These are phyloP conservation scores for Eristalinus sepulchralis DNA, from an alignment of 2,888 invertebrate species.

Conservation along the genomic window DNA sequence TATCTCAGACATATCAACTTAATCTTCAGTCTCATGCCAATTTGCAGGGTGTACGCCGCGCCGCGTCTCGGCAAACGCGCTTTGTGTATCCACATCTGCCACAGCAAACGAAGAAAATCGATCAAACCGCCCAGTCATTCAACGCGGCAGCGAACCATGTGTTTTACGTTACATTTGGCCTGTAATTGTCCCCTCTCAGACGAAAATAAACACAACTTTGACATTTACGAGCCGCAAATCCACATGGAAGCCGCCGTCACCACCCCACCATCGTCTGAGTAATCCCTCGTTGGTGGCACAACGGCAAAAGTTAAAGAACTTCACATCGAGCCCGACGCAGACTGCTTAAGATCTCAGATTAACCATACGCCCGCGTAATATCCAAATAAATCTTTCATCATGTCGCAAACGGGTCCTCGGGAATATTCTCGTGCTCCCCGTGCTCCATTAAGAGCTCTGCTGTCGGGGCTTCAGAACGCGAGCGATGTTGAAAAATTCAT, in stretches of 20 bases:
- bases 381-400: slow-evolving; percentile 49
- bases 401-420: slow-evolving; percentile 19
- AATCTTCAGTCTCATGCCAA: slow-evolving; percentile 64
- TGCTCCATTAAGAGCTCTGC: not conserved
- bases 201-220: slow-evolving; percentile 48
- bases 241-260: slow-evolving; percentile 18
- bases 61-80: slow-evolving; percentile 46
- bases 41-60: slow-evolving; percentile 60
- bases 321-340: not conserved
- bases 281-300: not conserved
- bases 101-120: slow-evolving; percentile 10
- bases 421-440: not conserved
- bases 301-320: not conserved
- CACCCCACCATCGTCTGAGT: slow-evolving; percentile 1
- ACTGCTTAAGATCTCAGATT: not conserved
- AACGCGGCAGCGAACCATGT: slow-evolving; percentile 27
- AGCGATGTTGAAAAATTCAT: slow-evolving; percentile 30
- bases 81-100: slow-evolving; percentile 45
- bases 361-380: slow-evolving; percentile 30
- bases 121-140: slow-evolving; percentile 8
- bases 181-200: slow-evolving; percentile 34
- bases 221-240: slow-evolving; percentile 58
- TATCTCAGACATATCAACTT: slow-evolving; percentile 60
- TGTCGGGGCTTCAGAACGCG: slow-evolving; percentile 4
- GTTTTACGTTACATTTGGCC: slow-evolving; percentile 57